Evolutionary conservation across 2,797 vertebrate genomes (phyloP).

Genomic region (Danio tinwini): DNA sequence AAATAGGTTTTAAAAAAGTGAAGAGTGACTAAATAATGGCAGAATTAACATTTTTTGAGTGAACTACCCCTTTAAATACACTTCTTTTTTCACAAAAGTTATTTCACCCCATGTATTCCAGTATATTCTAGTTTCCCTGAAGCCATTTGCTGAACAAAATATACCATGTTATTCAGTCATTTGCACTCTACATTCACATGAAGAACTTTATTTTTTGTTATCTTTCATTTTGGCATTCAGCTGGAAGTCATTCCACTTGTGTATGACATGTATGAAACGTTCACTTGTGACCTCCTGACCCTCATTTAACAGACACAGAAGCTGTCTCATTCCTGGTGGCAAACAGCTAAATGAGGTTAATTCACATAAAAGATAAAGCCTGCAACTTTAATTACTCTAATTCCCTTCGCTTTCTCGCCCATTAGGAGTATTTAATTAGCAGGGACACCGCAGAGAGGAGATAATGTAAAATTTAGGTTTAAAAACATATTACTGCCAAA

Average conservation of each 20-base stretch:
- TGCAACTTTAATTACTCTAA: constrained; percentile 36
- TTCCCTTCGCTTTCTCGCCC: constrained; percentile 24
- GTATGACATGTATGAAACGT: neutral
- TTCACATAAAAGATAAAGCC: constrained; percentile 6
- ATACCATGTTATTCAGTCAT: neutral
- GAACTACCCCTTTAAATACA: neutral
- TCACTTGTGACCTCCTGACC: constrained; percentile 27
- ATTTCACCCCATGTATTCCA: neutral
- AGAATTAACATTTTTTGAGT: too few species aligned
- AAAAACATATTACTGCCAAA: constrained; percentile 22
- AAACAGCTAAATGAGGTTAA: constrained; percentile 44
- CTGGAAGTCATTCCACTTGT: neutral
- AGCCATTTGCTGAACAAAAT: neutral
- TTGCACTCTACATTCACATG: neutral
- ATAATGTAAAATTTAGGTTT: constrained; percentile 42
- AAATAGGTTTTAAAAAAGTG: too few species aligned
- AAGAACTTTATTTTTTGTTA: neutral
- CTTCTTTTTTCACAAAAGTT: neutral
- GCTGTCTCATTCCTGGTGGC: neutral
- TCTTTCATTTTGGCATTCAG: neutral
- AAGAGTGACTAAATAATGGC: too few species aligned
- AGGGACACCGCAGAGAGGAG: constrained; percentile 8
- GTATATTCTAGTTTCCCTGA: neutral
- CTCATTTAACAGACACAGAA: constrained; percentile 19
- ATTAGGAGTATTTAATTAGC: constrained; percentile 37